phyloP scores from a whole-genome alignment of 2,888 invertebrate species.

The Acanthosepion lycidas region DNA sequence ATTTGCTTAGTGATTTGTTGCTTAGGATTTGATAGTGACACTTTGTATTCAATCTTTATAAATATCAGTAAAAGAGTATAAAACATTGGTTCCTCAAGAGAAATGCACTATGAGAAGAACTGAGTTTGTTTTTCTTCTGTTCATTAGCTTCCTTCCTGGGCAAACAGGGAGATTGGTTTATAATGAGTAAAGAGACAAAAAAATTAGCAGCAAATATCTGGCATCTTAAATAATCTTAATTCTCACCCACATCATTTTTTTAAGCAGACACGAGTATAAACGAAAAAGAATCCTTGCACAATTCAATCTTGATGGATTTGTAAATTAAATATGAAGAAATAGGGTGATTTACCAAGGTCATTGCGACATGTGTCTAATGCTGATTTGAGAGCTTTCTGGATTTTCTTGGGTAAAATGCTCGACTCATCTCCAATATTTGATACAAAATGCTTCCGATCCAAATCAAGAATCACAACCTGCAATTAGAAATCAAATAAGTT shows the following conservation, averaged over 20 bases:
- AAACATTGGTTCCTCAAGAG: background rate
- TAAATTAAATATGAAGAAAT: too few species aligned
- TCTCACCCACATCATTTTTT: too few species aligned
- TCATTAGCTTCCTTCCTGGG: too few species aligned
- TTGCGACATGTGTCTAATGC: constrained; percentile 76
- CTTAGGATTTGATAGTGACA: background rate
- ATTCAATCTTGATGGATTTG: too few species aligned
- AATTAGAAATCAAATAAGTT: background rate
- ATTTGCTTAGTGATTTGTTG: background rate
- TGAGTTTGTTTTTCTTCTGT: too few species aligned
- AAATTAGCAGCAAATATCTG: too few species aligned
- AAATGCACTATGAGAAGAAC: too few species aligned
- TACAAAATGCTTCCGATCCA: constrained; percentile 79
- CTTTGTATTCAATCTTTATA: background rate
- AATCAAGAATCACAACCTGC: constrained; percentile 81
- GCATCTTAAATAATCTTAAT: too few species aligned
- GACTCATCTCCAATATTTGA: constrained; percentile 85
- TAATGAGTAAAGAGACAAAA: too few species aligned
- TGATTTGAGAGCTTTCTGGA: constrained; percentile 82
- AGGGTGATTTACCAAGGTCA: constrained; percentile 65
- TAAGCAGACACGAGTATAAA: too few species aligned
- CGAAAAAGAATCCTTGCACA: too few species aligned
- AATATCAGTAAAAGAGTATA: background rate
- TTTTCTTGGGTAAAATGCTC: constrained; percentile 82
- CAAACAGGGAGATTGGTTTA: too few species aligned